phyloP scores from a whole-genome alignment of 2,888 invertebrate species.

The Capitulum mitella region DNA sequence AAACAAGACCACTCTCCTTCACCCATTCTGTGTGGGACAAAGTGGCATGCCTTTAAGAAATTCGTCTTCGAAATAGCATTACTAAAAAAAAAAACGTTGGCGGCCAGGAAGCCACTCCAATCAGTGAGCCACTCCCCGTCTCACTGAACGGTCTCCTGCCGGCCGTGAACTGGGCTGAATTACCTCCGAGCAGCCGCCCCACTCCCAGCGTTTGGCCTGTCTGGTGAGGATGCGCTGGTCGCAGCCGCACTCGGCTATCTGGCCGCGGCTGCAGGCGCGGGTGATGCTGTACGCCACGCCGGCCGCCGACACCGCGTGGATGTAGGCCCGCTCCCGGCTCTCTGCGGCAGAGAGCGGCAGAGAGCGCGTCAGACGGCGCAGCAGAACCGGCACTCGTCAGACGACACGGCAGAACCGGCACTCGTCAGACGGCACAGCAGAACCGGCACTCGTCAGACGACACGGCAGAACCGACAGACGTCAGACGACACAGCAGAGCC shows the following conservation, averaged over 20 bases:
- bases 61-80: no score
- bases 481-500: no score
- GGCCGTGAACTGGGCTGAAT: no score
- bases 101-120: no score
- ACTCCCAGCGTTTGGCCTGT: conserved; percentile 50
- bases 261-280: conserved; percentile 75
- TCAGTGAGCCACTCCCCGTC: no score
- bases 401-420: neutral
- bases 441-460: no score
- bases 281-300: conserved; percentile 84
- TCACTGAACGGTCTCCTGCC: no score
- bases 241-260: conserved; percentile 80
- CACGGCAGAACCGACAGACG: neutral
- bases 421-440: neutral
- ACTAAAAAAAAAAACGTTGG: no score
- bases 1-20: no score
- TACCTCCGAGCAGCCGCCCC: conserved; percentile 93
- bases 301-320: conserved; percentile 80
- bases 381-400: neutral
- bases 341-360: conserved; percentile 50
- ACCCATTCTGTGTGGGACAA: no score
- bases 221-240: conserved; percentile 61
- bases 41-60: no score
- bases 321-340: conserved; percentile 81
- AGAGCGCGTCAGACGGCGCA: neutral